A percentile compares a stretch with the other conserved stretches of the same genome.
phyloP scores from a whole-genome alignment of 2,888 invertebrate genomes.

The Conomelus anceps region DNA sequence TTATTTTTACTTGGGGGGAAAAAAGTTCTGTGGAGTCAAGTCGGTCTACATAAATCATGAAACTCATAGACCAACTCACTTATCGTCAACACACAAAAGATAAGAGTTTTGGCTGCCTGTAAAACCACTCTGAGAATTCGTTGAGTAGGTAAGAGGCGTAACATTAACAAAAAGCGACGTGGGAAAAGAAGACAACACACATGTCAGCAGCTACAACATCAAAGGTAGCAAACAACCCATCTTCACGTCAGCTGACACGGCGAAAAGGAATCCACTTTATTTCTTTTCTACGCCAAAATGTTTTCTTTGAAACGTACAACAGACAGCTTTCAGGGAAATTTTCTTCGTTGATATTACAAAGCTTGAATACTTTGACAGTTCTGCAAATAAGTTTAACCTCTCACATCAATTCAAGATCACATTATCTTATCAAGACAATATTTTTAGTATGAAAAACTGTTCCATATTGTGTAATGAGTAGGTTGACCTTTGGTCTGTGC shows the following conservation, averaged over 20 bases:
- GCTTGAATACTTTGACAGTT: neutral
- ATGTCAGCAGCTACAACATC: neutral
- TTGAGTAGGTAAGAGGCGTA: neutral
- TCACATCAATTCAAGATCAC: neutral
- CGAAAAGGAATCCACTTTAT: neutral
- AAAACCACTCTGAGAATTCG: neutral
- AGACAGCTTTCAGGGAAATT: neutral
- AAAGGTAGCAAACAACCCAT: neutral
- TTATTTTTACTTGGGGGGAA: neutral
- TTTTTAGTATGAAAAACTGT: too few species aligned
- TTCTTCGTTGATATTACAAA: neutral
- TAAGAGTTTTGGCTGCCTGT: neutral
- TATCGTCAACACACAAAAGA: neutral
- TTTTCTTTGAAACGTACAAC: neutral
- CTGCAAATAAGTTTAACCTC: neutral
- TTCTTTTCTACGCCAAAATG: neutral
- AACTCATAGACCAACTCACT: neutral
- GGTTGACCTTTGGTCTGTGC: too few species aligned
- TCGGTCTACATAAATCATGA: neutral
- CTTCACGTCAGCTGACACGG: neutral
- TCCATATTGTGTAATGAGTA: too few species aligned
- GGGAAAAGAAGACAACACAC: neutral
- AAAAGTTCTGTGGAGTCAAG: too few species aligned
- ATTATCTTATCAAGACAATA: neutral
- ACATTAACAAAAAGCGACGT: neutral